These are phyloP conservation scores for Poeciliopsis turrubarensis DNA, from an alignment of 2,113 vertebrate genomes.

Conservation along the genomic window DNA sequence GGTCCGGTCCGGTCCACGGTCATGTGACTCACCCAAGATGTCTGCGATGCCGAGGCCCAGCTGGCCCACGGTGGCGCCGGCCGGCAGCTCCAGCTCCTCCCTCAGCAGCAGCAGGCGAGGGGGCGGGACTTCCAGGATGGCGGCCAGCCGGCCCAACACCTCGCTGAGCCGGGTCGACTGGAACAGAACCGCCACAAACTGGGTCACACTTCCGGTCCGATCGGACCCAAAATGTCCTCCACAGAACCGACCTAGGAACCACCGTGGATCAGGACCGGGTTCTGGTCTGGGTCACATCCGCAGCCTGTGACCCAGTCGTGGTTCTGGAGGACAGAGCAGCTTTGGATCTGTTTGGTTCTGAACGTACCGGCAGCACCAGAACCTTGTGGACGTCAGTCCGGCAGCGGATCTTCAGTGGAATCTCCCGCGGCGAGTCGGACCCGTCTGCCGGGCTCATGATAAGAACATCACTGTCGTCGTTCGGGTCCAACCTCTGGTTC, in stretches of 20 bases:
- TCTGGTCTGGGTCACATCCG: no score
- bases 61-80: conserved; percentile 51
- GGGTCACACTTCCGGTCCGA: no score
- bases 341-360: no score
- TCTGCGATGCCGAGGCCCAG: conserved; percentile 80
- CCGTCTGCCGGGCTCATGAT: conserved; percentile 26
- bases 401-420: conserved; percentile 79
- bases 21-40: conserved; percentile 76
- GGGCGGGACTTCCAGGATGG: conserved; percentile 68
- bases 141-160: conserved; percentile 70
- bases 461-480: conserved; percentile 46
- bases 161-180: conserved; percentile 71
- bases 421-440: conserved; percentile 38
- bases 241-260: no score
- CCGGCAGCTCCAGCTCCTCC: conserved; percentile 72
- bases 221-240: no score
- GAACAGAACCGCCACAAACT: background rate
- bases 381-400: conserved; percentile 75
- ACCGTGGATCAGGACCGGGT: no score
- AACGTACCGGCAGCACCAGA: conserved; percentile 69
- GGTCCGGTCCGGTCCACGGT: background rate
- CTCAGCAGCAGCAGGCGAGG: conserved; percentile 75
- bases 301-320: no score
- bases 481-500: background rate
- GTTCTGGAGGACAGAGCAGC: background rate